phyloP scores from a whole-genome alignment of 2,797 vertebrate species.

The Orestias chungarensis region DNA sequence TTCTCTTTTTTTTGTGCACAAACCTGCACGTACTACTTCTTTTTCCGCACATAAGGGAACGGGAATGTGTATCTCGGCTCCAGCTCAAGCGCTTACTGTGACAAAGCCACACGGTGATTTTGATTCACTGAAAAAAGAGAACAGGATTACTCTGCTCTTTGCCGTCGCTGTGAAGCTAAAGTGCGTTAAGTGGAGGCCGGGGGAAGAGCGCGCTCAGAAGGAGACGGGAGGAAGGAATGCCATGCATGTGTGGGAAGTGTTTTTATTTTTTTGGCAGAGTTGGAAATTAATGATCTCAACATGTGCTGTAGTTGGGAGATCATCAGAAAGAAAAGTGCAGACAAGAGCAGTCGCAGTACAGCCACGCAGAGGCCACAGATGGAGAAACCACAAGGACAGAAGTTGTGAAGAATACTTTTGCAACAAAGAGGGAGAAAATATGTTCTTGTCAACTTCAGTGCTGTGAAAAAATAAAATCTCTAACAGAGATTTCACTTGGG shows the following conservation, averaged over 20 bases:
- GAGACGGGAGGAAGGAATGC: constrained; percentile 62
- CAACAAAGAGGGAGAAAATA: constrained; percentile 18
- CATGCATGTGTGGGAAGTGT: constrained; percentile 80
- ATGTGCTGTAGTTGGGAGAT: constrained; percentile 76
- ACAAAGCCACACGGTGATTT: constrained; percentile 71
- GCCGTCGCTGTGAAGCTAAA: constrained; percentile 11
- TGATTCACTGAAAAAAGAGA: constrained; percentile 58
- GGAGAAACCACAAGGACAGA: constrained; percentile 71
- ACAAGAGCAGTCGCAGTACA: constrained; percentile 72
- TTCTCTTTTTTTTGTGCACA: constrained; percentile 43
- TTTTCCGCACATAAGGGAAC: constrained; percentile 36
- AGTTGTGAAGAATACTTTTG: constrained; percentile 52
- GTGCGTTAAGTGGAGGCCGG: constrained; percentile 27
- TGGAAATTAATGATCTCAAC: constrained; percentile 83
- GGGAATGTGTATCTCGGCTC: constrained; percentile 40
- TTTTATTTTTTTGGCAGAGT: constrained; percentile 80
- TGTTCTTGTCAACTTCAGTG: constrained; percentile 58
- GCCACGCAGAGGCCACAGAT: constrained; percentile 68
- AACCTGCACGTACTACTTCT: constrained; percentile 46
- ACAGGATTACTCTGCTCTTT: constrained; percentile 52
- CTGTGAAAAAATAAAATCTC: constrained; percentile 36
- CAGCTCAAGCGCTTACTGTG: constrained; percentile 47
- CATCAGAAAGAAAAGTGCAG: constrained; percentile 78
- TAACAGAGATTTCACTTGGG: constrained; percentile 9
- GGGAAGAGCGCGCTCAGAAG: constrained; percentile 26